Evolutionary conservation across 2,113 vertebrate genomes (phyloP).

Genomic region (Malurus alboscapulatus): DNA sequence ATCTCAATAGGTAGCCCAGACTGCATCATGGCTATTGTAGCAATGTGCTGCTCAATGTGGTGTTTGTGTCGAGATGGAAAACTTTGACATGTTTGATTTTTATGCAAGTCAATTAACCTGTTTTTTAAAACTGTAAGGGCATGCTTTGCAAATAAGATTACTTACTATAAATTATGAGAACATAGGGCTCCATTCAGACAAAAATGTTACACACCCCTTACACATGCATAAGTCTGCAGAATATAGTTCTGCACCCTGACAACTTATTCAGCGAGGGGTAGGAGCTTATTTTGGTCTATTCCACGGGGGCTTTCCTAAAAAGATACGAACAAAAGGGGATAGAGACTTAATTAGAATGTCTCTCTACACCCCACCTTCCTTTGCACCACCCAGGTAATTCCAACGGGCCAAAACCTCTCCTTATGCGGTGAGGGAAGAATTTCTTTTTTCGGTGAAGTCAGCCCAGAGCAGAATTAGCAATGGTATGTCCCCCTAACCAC

Average conservation of each 20-base stretch:
- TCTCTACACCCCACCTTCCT: constrained; percentile 45
- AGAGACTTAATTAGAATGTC: constrained; percentile 68
- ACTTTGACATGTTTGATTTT: constrained; percentile 81
- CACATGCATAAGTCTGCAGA: constrained; percentile 72
- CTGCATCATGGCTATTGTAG: constrained; percentile 79
- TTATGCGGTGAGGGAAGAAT: constrained; percentile 55
- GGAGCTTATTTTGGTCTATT: constrained; percentile 66
- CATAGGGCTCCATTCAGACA: constrained; percentile 82
- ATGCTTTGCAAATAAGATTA: constrained; percentile 85
- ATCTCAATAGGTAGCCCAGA: constrained; percentile 70
- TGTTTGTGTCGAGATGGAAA: constrained; percentile 78
- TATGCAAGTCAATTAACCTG: constrained; percentile 83
- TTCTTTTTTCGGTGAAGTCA: constrained; percentile 56
- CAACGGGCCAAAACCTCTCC: constrained; percentile 50
- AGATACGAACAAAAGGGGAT: constrained; percentile 64
- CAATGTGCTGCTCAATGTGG: constrained; percentile 71
- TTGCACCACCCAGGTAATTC: constrained; percentile 62
- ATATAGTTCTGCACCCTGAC: constrained; percentile 72
- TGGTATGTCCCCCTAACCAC: constrained; percentile 63
- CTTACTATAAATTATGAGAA: constrained; percentile 84
- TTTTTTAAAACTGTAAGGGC: constrained; percentile 81
- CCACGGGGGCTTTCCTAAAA: constrained; percentile 59
- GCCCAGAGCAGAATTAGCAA: constrained; percentile 61
- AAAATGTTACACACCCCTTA: constrained; percentile 76
- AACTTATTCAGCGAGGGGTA: constrained; percentile 62